Evolutionary conservation across 2,888 invertebrate species (phyloP), one percentile per base, ranked within the genome.

Genomic region (Linnaemya vulpina): DNA sequence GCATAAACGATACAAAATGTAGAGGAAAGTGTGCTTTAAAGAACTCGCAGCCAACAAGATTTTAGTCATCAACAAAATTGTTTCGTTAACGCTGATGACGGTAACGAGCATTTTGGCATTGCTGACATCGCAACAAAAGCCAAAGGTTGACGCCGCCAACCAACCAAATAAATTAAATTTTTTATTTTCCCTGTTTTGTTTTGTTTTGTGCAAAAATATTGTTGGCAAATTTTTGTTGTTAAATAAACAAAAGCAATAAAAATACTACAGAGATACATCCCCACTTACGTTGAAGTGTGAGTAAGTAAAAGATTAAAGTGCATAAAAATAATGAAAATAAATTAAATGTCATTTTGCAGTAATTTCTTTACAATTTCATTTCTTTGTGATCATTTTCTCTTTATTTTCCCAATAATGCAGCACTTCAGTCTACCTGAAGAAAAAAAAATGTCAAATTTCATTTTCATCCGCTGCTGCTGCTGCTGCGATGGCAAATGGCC

Each of bases 271-370:
- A 75, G 60, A 55, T 20, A 49, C 35, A 1, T 30, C 10, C 46
- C 17, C 30, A 35, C n/a, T 20, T 49, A 40, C 11, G 8, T 1
- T 4, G 13, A 38, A 53, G 46, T 25, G 22, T 70, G 13, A 43
- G 43, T 20, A 22, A 35, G 49, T 11, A 62, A 70, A 80, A 77
- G 67, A 78, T 40, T 75, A 75, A 85, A 84, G 74, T 78, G 58
- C 58, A 77, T 67, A 75, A 82, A 85, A 85, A 71, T 82, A 85
- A 85, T 79, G 75, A 82, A 82, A 85, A 85, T 76, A 82, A 85
- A 85, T 82, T 82, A 85, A 85, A 82, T 82, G 82, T 79, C 82
- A 82, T 85, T 85, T 82, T 78, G 55, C 51, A 82, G 82, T 79
- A 79, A 85, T 82, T 85, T 79, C 60, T 79, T 20, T 75, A 75